Conservation (phyloP, 2,797 vertebrate species). For the Chromobotia macracanthus region DNA sequence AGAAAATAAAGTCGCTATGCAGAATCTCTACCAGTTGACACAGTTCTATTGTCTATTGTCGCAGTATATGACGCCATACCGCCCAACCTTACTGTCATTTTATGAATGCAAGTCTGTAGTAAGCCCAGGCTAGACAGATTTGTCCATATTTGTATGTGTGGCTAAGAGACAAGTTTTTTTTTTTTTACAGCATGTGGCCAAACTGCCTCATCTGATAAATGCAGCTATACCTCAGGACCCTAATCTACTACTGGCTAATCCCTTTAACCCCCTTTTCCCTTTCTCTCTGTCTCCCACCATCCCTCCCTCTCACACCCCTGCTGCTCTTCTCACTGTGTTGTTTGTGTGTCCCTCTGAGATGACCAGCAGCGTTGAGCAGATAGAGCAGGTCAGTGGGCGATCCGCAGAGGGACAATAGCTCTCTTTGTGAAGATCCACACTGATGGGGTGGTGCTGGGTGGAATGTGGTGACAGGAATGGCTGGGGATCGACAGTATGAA, state of each 20-base stretch:
- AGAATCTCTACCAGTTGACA: no score
- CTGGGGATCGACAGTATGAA: constrained; percentile 65
- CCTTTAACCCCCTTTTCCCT: constrained; percentile 47
- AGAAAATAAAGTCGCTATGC: no score
- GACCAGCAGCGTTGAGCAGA: constrained; percentile 65
- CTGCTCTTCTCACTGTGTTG: constrained; percentile 56
- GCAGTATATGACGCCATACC: neutral
- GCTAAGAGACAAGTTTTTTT: constrained; percentile 30
- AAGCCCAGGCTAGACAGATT: neutral
- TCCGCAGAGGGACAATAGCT: constrained; percentile 69
- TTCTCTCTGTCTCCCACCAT: constrained; percentile 15
- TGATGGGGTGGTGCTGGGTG: constrained; percentile 58
- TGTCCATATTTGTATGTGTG: neutral
- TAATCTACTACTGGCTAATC: constrained; percentile 52
- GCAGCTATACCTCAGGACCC: constrained; percentile 65
- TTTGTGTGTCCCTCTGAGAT: constrained; percentile 68
- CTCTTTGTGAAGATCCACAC: constrained; percentile 72
- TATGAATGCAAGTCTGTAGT: constrained; percentile 50
- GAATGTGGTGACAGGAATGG: constrained; percentile 53
- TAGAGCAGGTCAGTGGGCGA: constrained; percentile 68
- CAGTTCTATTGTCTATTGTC: neutral
- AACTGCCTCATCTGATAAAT: constrained; percentile 63
- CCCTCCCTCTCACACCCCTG: constrained; percentile 44
- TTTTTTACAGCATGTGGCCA: constrained; percentile 51
- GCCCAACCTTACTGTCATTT: neutral